A percentile compares a stretch with the other conserved stretches of the same genome.
phyloP scores from a whole-genome alignment of 2,888 invertebrate genomes.

The Andrena minutula region DNA sequence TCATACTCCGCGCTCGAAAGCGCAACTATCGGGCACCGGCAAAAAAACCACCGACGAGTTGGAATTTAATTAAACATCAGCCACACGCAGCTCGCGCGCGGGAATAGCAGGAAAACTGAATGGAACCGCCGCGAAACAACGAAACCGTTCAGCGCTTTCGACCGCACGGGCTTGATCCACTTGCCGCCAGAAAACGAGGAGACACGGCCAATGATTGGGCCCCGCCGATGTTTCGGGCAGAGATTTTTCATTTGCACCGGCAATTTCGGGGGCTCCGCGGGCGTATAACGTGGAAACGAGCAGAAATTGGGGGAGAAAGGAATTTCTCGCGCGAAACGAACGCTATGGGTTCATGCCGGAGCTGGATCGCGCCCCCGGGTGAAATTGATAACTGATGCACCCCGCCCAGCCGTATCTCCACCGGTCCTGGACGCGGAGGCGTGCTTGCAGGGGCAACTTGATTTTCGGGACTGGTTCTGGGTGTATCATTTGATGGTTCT shows the following conservation, averaged over 20 bases:
- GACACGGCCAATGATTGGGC: constrained; percentile 37
- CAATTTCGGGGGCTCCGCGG: constrained; percentile 26
- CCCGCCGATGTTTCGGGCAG: constrained; percentile 3
- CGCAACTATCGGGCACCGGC: neutral
- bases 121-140: constrained; percentile 1
- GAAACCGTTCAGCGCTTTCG: constrained; percentile 22
- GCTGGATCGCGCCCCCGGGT: too few relatives aligned
- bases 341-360: too few relatives aligned
- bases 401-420: too few relatives aligned
- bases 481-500: too few relatives aligned
- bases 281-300: constrained; percentile 7
- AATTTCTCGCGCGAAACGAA: neutral
- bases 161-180: constrained; percentile 31
- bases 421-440: too few relatives aligned
- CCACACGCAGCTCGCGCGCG: neutral
- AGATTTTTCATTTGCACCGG: constrained; percentile 41
- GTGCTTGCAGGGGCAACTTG: too few relatives aligned
- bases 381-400: too few relatives aligned
- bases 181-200: constrained; percentile 15
- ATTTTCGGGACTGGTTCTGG: too few relatives aligned
- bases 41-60: neutral
- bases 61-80: constrained; percentile 37
- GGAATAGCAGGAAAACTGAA: neutral
- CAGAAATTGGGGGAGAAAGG: neutral
- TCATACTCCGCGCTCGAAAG: neutral